A percentile compares a stretch with the other conserved stretches of the same genome.
Evolutionary conservation across 2,113 vertebrate species (phyloP).

Genomic region (Fukomys damarensis): DNA sequence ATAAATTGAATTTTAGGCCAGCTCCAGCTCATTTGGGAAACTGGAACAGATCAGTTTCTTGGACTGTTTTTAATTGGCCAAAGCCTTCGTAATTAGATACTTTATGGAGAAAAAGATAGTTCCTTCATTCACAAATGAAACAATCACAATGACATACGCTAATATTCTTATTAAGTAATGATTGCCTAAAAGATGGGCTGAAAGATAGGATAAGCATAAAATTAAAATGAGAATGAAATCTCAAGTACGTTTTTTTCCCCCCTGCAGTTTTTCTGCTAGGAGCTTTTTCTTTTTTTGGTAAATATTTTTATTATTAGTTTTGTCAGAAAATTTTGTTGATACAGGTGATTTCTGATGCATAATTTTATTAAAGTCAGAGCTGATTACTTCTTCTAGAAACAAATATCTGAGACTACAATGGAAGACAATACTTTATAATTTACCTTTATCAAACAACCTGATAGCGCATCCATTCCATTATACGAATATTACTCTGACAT

Average conservation of each 20-base stretch:
- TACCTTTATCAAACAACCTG: background rate
- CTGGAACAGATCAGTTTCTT: slow-evolving; percentile 65
- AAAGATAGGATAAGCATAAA: slow-evolving; percentile 29
- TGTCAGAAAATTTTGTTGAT: slow-evolving; percentile 36
- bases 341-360: slow-evolving; percentile 25
- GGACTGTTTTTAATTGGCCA: background rate
- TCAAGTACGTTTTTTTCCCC: background rate
- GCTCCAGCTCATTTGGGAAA: slow-evolving; percentile 61
- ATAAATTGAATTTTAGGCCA: slow-evolving; percentile 64
- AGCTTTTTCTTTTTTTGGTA: too few relatives aligned
- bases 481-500: background rate
- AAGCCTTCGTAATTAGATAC: slow-evolving; percentile 41
- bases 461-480: background rate
- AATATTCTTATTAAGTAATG: slow-evolving; percentile 55
- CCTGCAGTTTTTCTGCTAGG: background rate
- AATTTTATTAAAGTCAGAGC: slow-evolving; percentile 68
- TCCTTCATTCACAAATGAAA: slow-evolving; percentile 34
- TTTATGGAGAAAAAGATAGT: background rate
- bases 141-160: background rate
- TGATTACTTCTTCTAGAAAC: slow-evolving; percentile 44
- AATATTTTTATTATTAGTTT: slow-evolving; percentile 49
- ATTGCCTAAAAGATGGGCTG: background rate
- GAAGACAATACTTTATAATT: slow-evolving; percentile 46
- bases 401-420: slow-evolving; percentile 18
- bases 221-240: slow-evolving; percentile 25